Conservation (phyloP, 2,888 invertebrate genomes). For the Pristionchus mayeri region DNA sequence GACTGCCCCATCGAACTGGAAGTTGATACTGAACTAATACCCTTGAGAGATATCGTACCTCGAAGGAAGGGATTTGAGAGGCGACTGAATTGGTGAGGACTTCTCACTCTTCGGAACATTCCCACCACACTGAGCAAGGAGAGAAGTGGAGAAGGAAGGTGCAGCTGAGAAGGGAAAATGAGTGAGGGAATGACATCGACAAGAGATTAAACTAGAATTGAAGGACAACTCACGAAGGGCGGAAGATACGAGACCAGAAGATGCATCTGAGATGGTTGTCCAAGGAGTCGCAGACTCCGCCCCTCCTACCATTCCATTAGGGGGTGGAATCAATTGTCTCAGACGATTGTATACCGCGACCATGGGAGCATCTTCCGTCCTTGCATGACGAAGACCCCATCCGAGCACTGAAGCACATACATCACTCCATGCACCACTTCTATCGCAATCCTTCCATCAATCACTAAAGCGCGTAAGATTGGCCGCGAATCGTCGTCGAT, state of each 20-base stretch:
- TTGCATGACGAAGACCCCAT: neutral
- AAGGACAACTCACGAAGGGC: neutral
- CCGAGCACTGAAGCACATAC: neutral
- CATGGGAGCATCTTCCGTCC: constrained; percentile 20
- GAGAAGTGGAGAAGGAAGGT: neutral
- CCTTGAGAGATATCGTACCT: neutral
- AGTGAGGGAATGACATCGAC: too few relatives aligned
- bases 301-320: neutral
- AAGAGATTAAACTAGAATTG: neutral
- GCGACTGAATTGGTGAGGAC: too few relatives aligned
- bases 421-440: neutral
- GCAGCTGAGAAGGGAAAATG: too few relatives aligned
- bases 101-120: neutral
- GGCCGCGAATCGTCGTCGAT: constrained; percentile 39
- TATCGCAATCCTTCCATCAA: neutral
- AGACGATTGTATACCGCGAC: neutral
- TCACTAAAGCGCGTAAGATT: neutral
- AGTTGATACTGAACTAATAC: neutral
- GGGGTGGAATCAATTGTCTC: neutral
- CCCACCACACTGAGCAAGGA: neutral
- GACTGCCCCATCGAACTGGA: neutral
- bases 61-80: neutral
- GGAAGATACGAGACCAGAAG: neutral
- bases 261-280: neutral
- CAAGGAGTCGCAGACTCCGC: neutral